Evolutionary conservation across 2,888 invertebrate genomes (phyloP).

Genomic region (Falcaria lacertinaria): DNA sequence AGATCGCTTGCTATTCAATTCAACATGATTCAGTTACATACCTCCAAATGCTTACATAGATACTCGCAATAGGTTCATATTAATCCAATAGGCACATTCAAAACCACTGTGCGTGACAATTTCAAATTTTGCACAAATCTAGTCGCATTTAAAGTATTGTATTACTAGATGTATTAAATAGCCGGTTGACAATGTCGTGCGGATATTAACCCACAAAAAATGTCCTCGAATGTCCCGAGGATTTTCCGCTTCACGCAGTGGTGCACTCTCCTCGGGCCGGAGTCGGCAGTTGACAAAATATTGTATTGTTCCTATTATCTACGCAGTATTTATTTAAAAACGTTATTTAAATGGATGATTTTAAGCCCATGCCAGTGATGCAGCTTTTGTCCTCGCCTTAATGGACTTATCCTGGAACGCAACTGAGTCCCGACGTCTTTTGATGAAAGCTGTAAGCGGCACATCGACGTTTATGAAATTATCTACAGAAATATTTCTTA

Average conservation of each 20-base stretch:
- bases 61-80: constrained; percentile 36
- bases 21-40: background rate
- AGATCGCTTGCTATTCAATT: background rate
- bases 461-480: constrained; percentile 6
- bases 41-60: background rate
- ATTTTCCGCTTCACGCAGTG: constrained; percentile 79
- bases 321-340: constrained; percentile 78
- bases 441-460: constrained; percentile 16
- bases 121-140: constrained; percentile 79
- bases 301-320: constrained; percentile 79
- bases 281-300: constrained; percentile 79
- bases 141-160: constrained; percentile 77
- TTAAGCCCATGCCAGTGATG: constrained; percentile 71
- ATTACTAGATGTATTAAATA: constrained; percentile 77
- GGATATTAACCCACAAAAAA: constrained; percentile 79
- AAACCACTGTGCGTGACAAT: constrained; percentile 69
- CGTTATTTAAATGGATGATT: constrained; percentile 79
- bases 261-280: constrained; percentile 70
- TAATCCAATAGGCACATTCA: constrained; percentile 70
- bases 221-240: constrained; percentile 78
- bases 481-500: background rate
- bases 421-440: constrained; percentile 34
- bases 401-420: constrained; percentile 59
- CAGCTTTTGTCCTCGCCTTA: constrained; percentile 61
- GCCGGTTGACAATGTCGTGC: constrained; percentile 78